Evolutionary conservation across 1,140 invertebrate genomes (phyloP), one percentile per base, ranked within the genome.

Genomic region (Cephus cinctus): DNA sequence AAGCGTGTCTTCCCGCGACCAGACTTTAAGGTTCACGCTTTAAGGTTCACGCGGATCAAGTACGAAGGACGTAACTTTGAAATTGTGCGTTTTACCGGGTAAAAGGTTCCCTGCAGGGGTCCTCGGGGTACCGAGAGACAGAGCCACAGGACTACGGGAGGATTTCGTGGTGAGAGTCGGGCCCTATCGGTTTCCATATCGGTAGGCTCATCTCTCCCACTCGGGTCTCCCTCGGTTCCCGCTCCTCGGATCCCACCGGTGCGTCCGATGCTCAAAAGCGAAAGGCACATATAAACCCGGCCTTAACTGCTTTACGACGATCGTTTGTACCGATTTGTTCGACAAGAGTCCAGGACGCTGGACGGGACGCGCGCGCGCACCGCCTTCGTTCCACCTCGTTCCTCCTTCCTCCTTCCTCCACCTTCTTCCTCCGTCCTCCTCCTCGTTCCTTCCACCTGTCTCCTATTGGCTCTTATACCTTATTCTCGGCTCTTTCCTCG

Each of bases 281-380:
- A 66, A 57, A 65, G 60, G 56, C 63, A 65, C 64, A 68, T 69
- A 71, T 73, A 74, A 71, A 71, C 62, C 61, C 62, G 56, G 54
- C 57, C 71, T 68, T 74, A 75, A 75, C 70, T 74, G 71, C 67
- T 76, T 76, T 75, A 76, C 74, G 71, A 76, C 72, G 74, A 76
- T 76, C 74, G 73, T 75, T 76, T 76, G 74, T 76, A 76, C 71
- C 73, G 74, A 76, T 76, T 76, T 75, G 73, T 76, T 76, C 70
- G 70, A 76, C 73, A 75, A 74, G 67, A 62, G 56, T 56, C 47
- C 43, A 38, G 48, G 42, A 21, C 25, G 22, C 15, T 21, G 39
- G 44, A 44, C 23, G 23, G 41, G 18, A 23, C 25, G 30, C 15
- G 34, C 14, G 22, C 19, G 14, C 6, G 32, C 19, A 54, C 43